Evolutionary conservation across 1,140 invertebrate species (phyloP).

Genomic region (Telenomus remus): DNA sequence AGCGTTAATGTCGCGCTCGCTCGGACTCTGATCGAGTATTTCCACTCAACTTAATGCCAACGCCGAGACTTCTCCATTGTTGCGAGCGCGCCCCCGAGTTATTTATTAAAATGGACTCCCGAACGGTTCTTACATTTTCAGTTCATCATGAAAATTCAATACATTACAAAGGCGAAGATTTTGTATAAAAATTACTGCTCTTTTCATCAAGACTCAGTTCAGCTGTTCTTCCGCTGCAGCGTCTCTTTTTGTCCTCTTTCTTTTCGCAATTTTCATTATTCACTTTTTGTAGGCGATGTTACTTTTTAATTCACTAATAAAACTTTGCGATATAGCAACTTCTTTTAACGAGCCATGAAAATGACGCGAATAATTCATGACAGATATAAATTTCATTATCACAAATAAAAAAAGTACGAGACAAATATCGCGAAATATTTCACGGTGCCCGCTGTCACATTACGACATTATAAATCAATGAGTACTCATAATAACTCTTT

Average conservation of each 20-base stretch:
- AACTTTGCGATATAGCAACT: too few species aligned
- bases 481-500: slow-evolving; percentile 30
- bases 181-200: background rate
- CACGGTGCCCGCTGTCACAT: background rate
- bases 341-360: too few species aligned
- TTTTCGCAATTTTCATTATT: too few species aligned
- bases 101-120: slow-evolving; percentile 23
- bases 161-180: background rate
- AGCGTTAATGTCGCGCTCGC: slow-evolving; percentile 23
- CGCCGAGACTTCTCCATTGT: slow-evolving; percentile 4
- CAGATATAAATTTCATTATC: too few species aligned
- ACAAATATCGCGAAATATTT: background rate
- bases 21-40: slow-evolving; percentile 28
- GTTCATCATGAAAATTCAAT: slow-evolving; percentile 6
- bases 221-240: too few species aligned
- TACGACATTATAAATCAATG: slow-evolving; percentile 32
- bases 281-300: too few species aligned
- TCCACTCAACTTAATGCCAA: slow-evolving; percentile 15
- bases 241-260: too few species aligned
- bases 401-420: background rate
- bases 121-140: background rate
- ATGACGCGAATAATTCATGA: too few species aligned
- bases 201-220: too few species aligned
- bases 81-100: background rate
- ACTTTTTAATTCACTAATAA: too few species aligned